Percentiles rank a stretch among this genome's conserved stretches.
Conservation (phyloP, 2,888 invertebrate species). For the Sphaerophoria rueppellii region DNA sequence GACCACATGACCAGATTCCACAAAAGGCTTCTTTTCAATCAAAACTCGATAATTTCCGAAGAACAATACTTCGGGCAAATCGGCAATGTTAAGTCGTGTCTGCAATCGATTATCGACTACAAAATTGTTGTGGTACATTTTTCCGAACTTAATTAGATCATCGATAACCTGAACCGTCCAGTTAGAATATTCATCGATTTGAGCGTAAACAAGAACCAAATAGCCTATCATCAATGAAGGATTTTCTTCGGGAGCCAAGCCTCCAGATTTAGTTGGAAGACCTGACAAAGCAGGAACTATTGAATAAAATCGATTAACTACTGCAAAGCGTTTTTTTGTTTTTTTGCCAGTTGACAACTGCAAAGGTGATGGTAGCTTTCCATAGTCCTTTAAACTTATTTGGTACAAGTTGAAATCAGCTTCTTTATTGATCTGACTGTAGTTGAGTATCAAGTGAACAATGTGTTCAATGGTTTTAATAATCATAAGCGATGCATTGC, state of each 20-base stretch:
- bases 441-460: slow-evolving; percentile 78
- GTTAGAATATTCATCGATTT: slow-evolving; percentile 85
- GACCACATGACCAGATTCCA: slow-evolving; percentile 78
- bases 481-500: slow-evolving; percentile 83
- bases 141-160: slow-evolving; percentile 78
- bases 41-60: slow-evolving; percentile 80
- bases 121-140: slow-evolving; percentile 76
- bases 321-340: slow-evolving; percentile 77
- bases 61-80: slow-evolving; percentile 81
- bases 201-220: slow-evolving; percentile 85
- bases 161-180: slow-evolving; percentile 86
- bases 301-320: slow-evolving; percentile 78
- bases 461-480: slow-evolving; percentile 78
- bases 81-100: slow-evolving; percentile 76
- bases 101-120: slow-evolving; percentile 65
- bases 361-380: slow-evolving; percentile 75
- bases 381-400: slow-evolving; percentile 77
- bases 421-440: slow-evolving; percentile 75
- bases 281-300: slow-evolving; percentile 79
- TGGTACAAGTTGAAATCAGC: slow-evolving; percentile 79
- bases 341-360: slow-evolving; percentile 45
- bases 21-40: slow-evolving; percentile 77
- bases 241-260: slow-evolving; percentile 79
- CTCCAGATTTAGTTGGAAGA: slow-evolving; percentile 76
- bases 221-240: slow-evolving; percentile 85